Base-by-base conservation (phyloP, 1,140 invertebrate genomes). In the Megalonaias nervosa region DNA sequence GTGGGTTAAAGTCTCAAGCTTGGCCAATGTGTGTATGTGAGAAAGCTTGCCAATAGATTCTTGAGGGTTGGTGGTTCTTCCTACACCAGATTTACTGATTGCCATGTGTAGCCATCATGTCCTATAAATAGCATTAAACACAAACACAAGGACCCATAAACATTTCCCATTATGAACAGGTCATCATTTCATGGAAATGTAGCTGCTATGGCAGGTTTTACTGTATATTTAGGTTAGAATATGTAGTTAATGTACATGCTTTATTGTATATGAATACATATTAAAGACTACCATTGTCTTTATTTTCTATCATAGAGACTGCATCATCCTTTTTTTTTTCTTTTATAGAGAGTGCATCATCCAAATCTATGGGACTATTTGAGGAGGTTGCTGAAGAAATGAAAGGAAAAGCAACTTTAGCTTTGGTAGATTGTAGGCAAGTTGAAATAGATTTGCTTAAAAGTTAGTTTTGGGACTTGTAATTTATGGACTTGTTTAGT, bases 371-470 rank as follows among this genome's bases (percentile, higher is more conserved):
- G 74, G 67, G 78, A 14, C 15, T 88, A 26, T 86, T 89, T 79
- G 83, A 84, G 68, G 80, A 86, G 60, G 86, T 89, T n/a, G 87
- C 88, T 14, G 76, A 85, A 59, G 87, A 90, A 55, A 85, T 90
- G 79, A 88, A 83, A 75, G 89, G 89, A 14, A 86, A 87, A 70
- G 89, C 86, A 2, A 88, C 89, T 13, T 26, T 90, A 14, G 86
- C 81, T 14, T 82, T 80, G n/a, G 78, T 91, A 19, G 88, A 90
- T 77, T 91, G 90, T 81, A 84, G 86, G 90, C 90, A 84, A 82
- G 75, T 82, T 9, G 38, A 48, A 48, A 16, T 61, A 71, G 55
- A 15, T 70, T 23, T 16, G 0, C n/a, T 17, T 23, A 31, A 5
- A 6, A 19, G 48, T 48, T 17, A 9, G 48, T 62, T 61, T 26